Evolutionary conservation across 2,888 invertebrate species (phyloP).

Genomic region (Caenorhabditis afra): DNA sequence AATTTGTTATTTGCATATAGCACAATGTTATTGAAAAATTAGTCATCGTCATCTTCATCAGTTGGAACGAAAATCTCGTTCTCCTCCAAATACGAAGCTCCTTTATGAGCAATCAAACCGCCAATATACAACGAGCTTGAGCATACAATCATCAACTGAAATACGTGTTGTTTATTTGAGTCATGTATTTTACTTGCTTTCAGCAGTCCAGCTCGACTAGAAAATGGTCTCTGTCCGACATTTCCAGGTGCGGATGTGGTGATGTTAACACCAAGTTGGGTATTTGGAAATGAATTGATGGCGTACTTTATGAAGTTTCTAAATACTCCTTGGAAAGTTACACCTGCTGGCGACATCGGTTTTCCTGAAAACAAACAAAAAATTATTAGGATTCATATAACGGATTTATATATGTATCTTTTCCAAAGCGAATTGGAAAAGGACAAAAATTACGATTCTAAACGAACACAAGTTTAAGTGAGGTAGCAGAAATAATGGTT

Average conservation of each 20-base stretch:
- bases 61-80: conserved; percentile 96
- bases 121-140: conserved; percentile 90
- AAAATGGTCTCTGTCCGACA: conserved; percentile 41
- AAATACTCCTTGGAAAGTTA: conserved; percentile 7
- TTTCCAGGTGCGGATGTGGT: conserved; percentile 32
- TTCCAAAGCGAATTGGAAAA: too few relatives aligned
- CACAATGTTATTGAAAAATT: too few relatives aligned
- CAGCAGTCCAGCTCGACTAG: conserved; percentile 40
- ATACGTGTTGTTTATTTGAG: too few relatives aligned
- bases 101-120: conserved; percentile 92
- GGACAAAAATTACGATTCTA: too few relatives aligned
- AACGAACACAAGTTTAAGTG: too few relatives aligned
- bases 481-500: too few relatives aligned
- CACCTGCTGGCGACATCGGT: conserved; percentile 2
- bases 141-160: conserved; percentile 85
- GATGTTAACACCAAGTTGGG: not conserved
- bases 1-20: too few relatives aligned
- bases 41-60: conserved; percentile 92
- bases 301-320: conserved; percentile 30
- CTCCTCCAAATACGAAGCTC: conserved; percentile 95
- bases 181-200: too few relatives aligned
- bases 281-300: conserved; percentile 8
- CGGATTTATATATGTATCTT: too few relatives aligned
- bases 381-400: too few relatives aligned
- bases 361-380: too few relatives aligned